Conservation (phyloP, 2,888 invertebrate species). For the Gandaritis pyraliata region DNA sequence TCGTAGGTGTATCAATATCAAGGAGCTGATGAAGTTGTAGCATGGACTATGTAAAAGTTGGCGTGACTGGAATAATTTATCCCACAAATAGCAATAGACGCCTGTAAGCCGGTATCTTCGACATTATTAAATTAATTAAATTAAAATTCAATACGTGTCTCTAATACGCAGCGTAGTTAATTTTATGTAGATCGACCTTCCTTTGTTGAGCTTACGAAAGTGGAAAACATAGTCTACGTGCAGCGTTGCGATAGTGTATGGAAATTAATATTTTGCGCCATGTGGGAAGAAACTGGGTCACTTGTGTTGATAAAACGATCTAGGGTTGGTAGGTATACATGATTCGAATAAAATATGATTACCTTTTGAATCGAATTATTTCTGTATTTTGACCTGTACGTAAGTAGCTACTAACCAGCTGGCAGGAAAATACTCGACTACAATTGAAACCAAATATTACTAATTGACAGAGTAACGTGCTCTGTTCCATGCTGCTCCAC, state of each 20-base stretch:
- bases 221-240: conserved; percentile 19
- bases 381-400: conserved; percentile 10
- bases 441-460: conserved; percentile 1
- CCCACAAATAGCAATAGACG: conserved; percentile 51
- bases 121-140: conserved; percentile 58
- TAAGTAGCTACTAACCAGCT: background rate
- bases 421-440: background rate
- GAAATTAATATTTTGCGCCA: conserved; percentile 24
- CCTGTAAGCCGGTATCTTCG: conserved; percentile 61
- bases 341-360: conserved; percentile 19
- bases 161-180: conserved; percentile 47
- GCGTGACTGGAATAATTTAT: conserved; percentile 68
- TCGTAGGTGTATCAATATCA: conserved; percentile 15
- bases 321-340: conserved; percentile 11
- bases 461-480: conserved; percentile 6
- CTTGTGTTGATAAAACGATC: conserved; percentile 19
- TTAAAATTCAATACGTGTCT: conserved; percentile 65
- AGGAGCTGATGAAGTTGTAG: conserved; percentile 20
- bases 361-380: conserved; percentile 23
- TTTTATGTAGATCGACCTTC: conserved; percentile 40
- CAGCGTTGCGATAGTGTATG: conserved; percentile 22
- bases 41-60: conserved; percentile 42
- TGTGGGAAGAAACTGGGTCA: conserved; percentile 22
- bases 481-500: background rate
- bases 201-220: conserved; percentile 35